Base-by-base conservation (phyloP, 2,113 vertebrate genomes). In the Peromyscus maniculatus region DNA sequence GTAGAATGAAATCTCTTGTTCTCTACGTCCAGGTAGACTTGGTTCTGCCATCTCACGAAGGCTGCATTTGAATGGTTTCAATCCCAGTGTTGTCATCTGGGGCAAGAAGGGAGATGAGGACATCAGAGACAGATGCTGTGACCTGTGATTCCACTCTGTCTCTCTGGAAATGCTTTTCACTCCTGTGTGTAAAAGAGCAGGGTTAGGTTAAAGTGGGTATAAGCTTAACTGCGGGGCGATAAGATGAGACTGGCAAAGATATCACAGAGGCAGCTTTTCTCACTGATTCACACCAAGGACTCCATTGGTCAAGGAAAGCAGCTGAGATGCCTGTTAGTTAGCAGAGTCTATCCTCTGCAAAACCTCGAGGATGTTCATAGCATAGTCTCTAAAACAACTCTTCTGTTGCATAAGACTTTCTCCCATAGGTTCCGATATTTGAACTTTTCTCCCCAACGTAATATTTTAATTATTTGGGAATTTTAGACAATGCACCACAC, bases 51-150 rank as follows among this genome's bases (percentile, higher is more conserved):
- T 43, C 33, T 22, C 69, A 62, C 36, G 36, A 55, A 87, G 2
- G n/a, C 55, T 95, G 52, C 83, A 88, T 95, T 39, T 39, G 5
- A 96, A 72, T 78, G 39, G 21, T 57, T 86, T 82, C 55, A 46
- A 33, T 88, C 75, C 36, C 12, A 24, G 1, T 84, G 43, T 87
- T n/a, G 26, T 71, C 86, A 5, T 78, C 83, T 77, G 22, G 21
- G 16, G 8, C 28, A 52, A 84, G 74, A 93, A 91, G 12, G 28
- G 79, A n/a, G 33, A n/a, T 10, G 52, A 31, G 55, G 15, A 28
- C 46, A 39, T 0, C 24, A 11, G 22, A 67, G 16, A 17, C 79
- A 91, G 10, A 17, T 79, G 8, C n/a, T 87, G 22, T 46, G 26
- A 66, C 21, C 5, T 4, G 46, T 59, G 57, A 87, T 46, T 55